Percentiles rank a stretch among this genome's conserved stretches.
These are phyloP conservation scores for Neodiprion virginianus DNA, from an alignment of 1,140 invertebrate species.

Conservation along the genomic window DNA sequence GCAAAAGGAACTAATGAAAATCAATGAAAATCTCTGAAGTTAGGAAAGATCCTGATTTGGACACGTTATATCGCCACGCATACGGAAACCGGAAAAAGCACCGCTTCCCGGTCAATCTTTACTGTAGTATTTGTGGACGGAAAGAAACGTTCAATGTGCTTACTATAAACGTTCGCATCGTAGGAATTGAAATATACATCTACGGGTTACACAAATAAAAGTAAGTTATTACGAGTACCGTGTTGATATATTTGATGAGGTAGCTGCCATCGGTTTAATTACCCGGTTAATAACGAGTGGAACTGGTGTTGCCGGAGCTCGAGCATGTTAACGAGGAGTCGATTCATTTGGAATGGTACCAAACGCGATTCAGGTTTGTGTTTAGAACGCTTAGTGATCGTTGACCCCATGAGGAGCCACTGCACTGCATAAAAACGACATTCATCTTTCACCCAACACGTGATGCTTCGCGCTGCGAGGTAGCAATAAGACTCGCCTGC, in stretches of 20 bases:
- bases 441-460: slow-evolving; percentile 8
- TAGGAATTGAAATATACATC: no score
- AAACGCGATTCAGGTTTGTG: background rate
- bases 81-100: background rate
- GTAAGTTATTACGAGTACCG: background rate
- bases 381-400: slow-evolving; percentile 1
- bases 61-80: background rate
- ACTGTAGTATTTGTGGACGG: background rate
- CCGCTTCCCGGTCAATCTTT: background rate
- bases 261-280: slow-evolving; percentile 5
- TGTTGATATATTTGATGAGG: background rate
- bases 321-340: background rate
- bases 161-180: background rate
- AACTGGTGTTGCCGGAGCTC: background rate
- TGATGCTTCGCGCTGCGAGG: slow-evolving; percentile 5
- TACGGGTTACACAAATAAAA: no score
- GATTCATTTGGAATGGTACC: background rate
- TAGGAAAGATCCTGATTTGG: background rate
- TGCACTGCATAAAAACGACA: slow-evolving; percentile 8
- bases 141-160: background rate
- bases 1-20: background rate
- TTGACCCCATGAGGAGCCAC: background rate
- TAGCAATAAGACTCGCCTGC: slow-evolving; percentile 12
- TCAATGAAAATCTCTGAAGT: background rate
- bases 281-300: background rate